Base-by-base conservation (phyloP, 2,888 invertebrate genomes). In the Heteromurus nitidus region DNA sequence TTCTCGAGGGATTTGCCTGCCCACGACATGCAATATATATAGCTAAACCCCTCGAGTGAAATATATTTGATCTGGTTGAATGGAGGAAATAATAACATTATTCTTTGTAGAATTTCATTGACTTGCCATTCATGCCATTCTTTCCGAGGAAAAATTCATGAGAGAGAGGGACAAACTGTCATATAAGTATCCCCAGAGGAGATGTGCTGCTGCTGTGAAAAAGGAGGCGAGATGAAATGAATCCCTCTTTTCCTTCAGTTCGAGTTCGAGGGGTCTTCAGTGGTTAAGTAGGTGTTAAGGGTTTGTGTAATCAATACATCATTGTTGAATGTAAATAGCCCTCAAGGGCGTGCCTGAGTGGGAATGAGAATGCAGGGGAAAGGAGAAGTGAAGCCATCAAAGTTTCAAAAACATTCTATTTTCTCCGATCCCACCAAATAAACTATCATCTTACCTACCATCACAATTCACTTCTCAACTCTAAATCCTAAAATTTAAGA, bases 311-410 rank as follows among this genome's bases (percentile, higher is more conserved):
- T 77, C 77, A 60, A 77, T 69, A 69, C 62, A 13, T 44, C 60
- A 68, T 60, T 67, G 31, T 60, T 76, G 68, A 85, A 82, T 80
- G 82, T 80, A 84, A 85, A 85, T 84, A 85, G 83, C 84, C 85
- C 85, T 85, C 74, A 80, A 86, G 86, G 86, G 86, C 85, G 86
- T 85, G 84, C 82, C 83, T 68, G 3, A 30, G 60, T 60, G 60
- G n/a, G n/a, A 30, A 30, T 60, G 31, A 60, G 60, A 20, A n/a
- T n/a, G n/a, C n/a, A 22, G 3, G 44, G 44, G 13, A 44, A 44
- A 44, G 20, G 50, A 50, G 18, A 50, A 50, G 18, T 50, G 50
- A 50, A 22, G n/a, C n/a, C n/a, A n/a, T n/a, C n/a, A n/a, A n/a
- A n/a, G n/a, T n/a, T n/a, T n/a, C n/a, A n/a, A n/a, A n/a, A n/a